Evolutionary conservation across 2,888 invertebrate genomes (phyloP).

Genomic region (Cistogaster globosa): DNA sequence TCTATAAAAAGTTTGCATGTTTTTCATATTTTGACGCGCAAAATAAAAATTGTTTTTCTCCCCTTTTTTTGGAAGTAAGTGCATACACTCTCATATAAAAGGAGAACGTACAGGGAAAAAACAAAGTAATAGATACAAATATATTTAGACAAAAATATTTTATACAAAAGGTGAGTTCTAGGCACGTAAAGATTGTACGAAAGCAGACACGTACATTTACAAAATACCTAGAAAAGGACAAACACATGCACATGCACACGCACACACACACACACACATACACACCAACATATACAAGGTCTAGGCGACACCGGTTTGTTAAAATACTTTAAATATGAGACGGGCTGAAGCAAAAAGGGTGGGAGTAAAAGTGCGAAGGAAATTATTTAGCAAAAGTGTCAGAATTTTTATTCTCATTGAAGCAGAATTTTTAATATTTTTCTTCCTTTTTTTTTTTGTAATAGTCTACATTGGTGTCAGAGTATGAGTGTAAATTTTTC

Average conservation of each 20-base stretch:
- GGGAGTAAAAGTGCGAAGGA: slow-evolving; percentile 69
- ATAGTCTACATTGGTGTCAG: slow-evolving; percentile 25
- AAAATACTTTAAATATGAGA: background rate
- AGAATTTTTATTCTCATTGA: slow-evolving; percentile 69
- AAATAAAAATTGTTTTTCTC: slow-evolving; percentile 47
- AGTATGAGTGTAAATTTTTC: slow-evolving; percentile 30
- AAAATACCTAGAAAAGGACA: slow-evolving; percentile 10
- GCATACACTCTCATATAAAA: slow-evolving; percentile 3
- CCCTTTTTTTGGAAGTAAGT: slow-evolving; percentile 24
- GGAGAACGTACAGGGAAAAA: slow-evolving; percentile 30
- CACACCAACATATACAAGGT: slow-evolving; percentile 44
- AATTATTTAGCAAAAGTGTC: slow-evolving; percentile 75
- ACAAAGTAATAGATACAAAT: slow-evolving; percentile 60
- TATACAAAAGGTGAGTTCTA: slow-evolving; percentile 66
- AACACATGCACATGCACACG: slow-evolving; percentile 6
- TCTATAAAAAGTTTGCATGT: slow-evolving; percentile 78
- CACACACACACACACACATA: background rate
- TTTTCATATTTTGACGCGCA: slow-evolving; percentile 79
- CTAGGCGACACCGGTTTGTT: slow-evolving; percentile 62
- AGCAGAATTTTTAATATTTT: slow-evolving; percentile 55
- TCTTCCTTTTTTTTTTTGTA: background rate
- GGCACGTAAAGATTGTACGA: slow-evolving; percentile 66
- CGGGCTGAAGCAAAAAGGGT: background rate
- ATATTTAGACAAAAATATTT: slow-evolving; percentile 59
- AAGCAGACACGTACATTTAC: slow-evolving; percentile 51